Conservation (phyloP, 2,113 vertebrate species). For the Lagopus muta region DNA sequence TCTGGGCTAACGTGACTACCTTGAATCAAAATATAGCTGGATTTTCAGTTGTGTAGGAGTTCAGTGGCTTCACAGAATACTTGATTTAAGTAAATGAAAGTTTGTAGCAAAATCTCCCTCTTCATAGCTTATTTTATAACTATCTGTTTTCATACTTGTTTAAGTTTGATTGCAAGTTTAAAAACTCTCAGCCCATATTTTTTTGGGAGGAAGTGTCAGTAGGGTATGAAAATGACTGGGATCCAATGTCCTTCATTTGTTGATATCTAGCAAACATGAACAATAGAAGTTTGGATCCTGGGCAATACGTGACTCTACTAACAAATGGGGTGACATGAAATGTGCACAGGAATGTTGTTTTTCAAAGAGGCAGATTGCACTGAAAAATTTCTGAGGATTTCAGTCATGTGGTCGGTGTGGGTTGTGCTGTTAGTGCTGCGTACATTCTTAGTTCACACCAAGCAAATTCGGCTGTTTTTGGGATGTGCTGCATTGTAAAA, state of each 20-base stretch:
- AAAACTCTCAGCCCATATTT: neutral
- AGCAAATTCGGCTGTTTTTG: neutral
- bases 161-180: neutral
- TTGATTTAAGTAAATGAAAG: neutral
- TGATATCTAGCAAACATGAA: neutral
- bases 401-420: neutral
- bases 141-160: neutral
- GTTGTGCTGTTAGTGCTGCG: neutral
- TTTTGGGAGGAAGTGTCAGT: neutral
- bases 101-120: neutral
- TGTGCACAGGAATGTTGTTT: neutral
- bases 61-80: neutral
- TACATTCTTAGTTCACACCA: rapidly evolving
- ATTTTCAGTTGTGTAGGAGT: neutral
- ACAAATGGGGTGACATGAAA: neutral
- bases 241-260: neutral
- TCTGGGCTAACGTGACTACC: neutral
- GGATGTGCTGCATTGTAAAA: neutral
- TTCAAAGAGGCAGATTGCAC: neutral
- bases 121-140: neutral
- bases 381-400: neutral
- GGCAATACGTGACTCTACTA: neutral
- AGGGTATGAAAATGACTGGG: neutral
- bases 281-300: neutral
- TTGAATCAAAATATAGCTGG: neutral